These are phyloP conservation scores for Ageneiosus marmoratus DNA, from an alignment of 2,113 vertebrate genomes.

Conservation along the genomic window DNA sequence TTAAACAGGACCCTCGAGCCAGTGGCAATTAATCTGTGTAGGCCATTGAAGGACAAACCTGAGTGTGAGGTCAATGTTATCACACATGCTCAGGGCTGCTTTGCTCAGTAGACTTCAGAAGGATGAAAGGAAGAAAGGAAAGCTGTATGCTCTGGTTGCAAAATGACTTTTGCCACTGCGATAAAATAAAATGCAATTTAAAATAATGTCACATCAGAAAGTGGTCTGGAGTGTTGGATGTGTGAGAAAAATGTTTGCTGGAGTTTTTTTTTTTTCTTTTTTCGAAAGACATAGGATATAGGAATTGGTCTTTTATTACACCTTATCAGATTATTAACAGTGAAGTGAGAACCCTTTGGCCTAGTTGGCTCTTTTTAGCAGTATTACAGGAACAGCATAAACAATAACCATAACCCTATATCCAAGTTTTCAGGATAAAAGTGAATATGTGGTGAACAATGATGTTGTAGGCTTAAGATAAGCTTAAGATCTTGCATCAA, in stretches of 20 bases:
- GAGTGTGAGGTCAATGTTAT: constrained; percentile 67
- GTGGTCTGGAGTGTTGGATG: not conserved
- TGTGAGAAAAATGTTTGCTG: not conserved
- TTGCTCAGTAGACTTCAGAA: constrained; percentile 43
- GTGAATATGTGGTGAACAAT: not conserved
- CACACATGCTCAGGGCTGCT: constrained; percentile 57
- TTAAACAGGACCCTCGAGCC: constrained; percentile 61
- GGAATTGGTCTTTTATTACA: not conserved
- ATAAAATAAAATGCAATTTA: not conserved
- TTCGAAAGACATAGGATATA: not conserved
- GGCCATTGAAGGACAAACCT: constrained; percentile 68
- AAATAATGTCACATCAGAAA: not conserved
- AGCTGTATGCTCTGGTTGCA: constrained; percentile 24
- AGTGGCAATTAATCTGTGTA: constrained; percentile 67
- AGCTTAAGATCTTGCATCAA: not conserved
- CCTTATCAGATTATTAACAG: not conserved
- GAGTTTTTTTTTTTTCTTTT: not conserved
- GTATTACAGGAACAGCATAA: not conserved
- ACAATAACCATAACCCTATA: not conserved
- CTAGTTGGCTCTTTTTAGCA: not conserved
- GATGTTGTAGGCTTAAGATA: not conserved
- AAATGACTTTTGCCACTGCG: constrained; percentile 14
- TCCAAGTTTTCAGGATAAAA: not conserved
- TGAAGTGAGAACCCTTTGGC: not conserved
- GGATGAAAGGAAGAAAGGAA: constrained; percentile 41